These are phyloP conservation scores for Drosophila ogumai DNA, from an alignment of 1,140 invertebrate species.

Conservation along the genomic window DNA sequence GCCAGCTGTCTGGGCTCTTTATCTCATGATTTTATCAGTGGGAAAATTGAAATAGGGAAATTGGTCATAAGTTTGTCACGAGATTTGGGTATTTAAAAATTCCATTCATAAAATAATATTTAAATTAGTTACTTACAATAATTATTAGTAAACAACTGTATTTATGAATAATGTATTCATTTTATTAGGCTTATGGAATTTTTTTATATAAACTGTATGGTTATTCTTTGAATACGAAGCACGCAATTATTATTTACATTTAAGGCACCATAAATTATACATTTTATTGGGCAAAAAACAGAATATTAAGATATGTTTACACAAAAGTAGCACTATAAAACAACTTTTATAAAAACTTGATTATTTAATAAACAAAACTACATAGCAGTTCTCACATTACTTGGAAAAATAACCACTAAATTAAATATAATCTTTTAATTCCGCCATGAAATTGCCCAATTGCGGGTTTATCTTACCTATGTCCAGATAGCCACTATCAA, in stretches of 20 bases:
- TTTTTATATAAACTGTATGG: neutral
- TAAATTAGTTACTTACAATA: neutral
- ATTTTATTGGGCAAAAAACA: neutral
- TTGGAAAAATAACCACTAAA: neutral
- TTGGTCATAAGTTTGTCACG: neutral
- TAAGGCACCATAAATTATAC: neutral
- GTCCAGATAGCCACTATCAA: conserved; percentile 20
- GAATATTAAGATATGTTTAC: neutral
- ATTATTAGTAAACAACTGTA: neutral
- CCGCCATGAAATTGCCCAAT: neutral
- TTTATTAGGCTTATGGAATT: neutral
- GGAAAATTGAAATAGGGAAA: neutral
- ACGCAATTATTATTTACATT: neutral
- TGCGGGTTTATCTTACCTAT: conserved; percentile 27
- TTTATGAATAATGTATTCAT: neutral
- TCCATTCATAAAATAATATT: neutral
- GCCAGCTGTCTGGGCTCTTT: conserved; percentile 15
- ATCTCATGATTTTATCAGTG: conserved; percentile 1
- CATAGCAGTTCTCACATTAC: too few relatives aligned
- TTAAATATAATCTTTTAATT: neutral
- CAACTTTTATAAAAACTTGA: neutral
- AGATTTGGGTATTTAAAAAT: neutral
- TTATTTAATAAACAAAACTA: too few relatives aligned
- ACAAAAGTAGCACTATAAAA: neutral
- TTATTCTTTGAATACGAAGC: neutral